Evolutionary conservation across 2,888 invertebrate species (phyloP), one percentile per base, ranked within the genome.

Genomic region (Galerucella pusilla): DNA sequence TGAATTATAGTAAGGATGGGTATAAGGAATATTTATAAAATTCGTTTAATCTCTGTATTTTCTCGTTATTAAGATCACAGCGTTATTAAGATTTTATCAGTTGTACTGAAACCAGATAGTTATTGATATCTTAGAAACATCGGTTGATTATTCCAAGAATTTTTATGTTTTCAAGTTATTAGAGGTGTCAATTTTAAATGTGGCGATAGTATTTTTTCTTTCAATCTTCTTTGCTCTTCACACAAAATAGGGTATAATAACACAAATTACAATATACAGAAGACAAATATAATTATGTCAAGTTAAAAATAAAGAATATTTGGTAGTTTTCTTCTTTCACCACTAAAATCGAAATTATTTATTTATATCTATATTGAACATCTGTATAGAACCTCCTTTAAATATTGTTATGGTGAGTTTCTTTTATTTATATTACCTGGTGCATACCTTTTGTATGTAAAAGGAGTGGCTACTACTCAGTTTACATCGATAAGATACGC

Each of bases 401-500:
- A 77, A 77, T 77, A 77, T 77, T 61, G 69, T 66, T 73, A 69
- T 67, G 71, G 61, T 68, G 74, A 74, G 65, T 71, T 77, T 73
- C 68, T 75, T 77, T 72, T 75, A 72, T 66, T 67, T 65, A 73
- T 77, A 20, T 20, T 20, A 71, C 71, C 64, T 57, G 20, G 75
- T 64, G 71, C 74, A 71, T 74, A 71, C 77, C 77, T 73, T 69
- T 77, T 77, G 67, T 63, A 49, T 77, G 77, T 77, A 74, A 66
- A 74, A 74, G 77, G 77, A 75, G 77, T 75, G 75, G 72, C 68
- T 60, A 35, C 69, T 20, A 68, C 69, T 68, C 71, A 68, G 75
- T 75, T 77, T 74, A 70, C 75, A 77, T 77, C 74, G 69, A 67
- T 74, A 72, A 69, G 64, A 71, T 71, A 77, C 75, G 69, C 73